A percentile compares a stretch with the other conserved stretches of the same genome.
phyloP scores from a whole-genome alignment of 2,797 vertebrate genomes.

The Neoniphon sammara region DNA sequence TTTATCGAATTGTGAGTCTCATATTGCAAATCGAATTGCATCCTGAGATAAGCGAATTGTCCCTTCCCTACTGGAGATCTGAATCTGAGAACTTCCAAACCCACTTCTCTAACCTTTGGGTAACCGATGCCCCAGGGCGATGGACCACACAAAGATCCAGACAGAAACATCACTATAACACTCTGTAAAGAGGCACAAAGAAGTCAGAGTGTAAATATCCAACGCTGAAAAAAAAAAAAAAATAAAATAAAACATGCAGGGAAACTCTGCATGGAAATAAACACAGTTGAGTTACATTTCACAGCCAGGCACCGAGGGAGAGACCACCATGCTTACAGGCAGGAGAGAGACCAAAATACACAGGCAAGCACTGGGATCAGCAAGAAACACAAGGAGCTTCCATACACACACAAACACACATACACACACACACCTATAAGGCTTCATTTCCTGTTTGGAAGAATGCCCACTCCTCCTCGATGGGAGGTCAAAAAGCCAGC shows the following conservation, averaged over 20 bases:
- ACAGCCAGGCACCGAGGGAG: constrained; percentile 30
- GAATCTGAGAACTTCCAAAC: constrained; percentile 2
- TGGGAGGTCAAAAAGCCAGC: constrained; percentile 58
- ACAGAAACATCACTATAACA: background rate
- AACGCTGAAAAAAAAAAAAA: background rate
- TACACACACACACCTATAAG: constrained; percentile 21
- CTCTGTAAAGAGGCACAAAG: constrained; percentile 4
- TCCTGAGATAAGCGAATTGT: too few relatives aligned
- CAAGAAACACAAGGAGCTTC: constrained; percentile 58
- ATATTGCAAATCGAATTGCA: too few relatives aligned
- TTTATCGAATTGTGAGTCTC: too few relatives aligned
- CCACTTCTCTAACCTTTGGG: constrained; percentile 3
- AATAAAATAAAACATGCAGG: constrained; percentile 5
- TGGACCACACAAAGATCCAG: constrained; percentile 35
- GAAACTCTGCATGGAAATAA: constrained; percentile 14
- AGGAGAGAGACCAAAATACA: constrained; percentile 48
- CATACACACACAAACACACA: constrained; percentile 24
- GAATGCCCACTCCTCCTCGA: constrained; percentile 67
- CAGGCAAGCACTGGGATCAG: constrained; percentile 43
- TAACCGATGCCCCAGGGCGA: background rate
- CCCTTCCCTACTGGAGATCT: background rate
- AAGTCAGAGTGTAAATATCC: constrained; percentile 23
- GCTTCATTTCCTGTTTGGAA: constrained; percentile 75
- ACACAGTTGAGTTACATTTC: constrained; percentile 13
- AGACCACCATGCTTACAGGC: constrained; percentile 51